Evolutionary conservation across 2,888 invertebrate genomes (phyloP).

Genomic region (Nemotelus pantherinus): DNA sequence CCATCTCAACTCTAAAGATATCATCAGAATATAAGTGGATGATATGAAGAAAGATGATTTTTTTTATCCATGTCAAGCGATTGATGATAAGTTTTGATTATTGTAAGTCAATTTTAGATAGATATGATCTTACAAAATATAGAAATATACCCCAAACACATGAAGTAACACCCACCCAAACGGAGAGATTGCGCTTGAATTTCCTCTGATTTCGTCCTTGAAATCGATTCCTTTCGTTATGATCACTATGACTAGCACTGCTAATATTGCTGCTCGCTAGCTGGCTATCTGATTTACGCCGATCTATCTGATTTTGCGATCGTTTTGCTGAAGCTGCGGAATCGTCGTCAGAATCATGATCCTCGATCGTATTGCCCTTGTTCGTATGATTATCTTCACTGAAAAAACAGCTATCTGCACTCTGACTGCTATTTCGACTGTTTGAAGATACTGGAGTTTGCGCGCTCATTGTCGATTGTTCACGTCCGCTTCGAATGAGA

Average conservation of each 20-base stretch:
- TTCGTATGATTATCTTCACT: slow-evolving; percentile 25
- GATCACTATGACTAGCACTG: not conserved
- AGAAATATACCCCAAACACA: slow-evolving; percentile 87
- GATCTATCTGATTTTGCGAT: not conserved
- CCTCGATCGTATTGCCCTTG: slow-evolving; percentile 17
- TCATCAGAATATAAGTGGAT: too few relatives aligned
- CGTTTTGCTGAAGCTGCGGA: not conserved
- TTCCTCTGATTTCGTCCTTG: slow-evolving; percentile 48
- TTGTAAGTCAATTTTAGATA: slow-evolving; percentile 32
- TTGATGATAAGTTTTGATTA: too few relatives aligned
- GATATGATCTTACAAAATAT: slow-evolving; percentile 77
- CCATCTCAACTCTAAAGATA: not conserved
- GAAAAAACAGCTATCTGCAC: slow-evolving; percentile 40
- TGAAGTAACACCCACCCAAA: slow-evolving; percentile 89
- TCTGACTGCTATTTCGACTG: slow-evolving; percentile 41
- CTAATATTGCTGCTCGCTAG: not conserved
- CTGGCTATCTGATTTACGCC: slow-evolving; percentile 32
- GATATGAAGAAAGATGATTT: too few relatives aligned
- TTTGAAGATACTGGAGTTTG: not conserved
- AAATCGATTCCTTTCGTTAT: not conserved
- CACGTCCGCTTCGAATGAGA: slow-evolving; percentile 5
- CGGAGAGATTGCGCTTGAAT: slow-evolving; percentile 70
- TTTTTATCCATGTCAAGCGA: too few relatives aligned
- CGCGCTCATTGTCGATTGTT: slow-evolving; percentile 9
- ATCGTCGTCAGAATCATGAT: slow-evolving; percentile 6